phyloP scores from a whole-genome alignment of 1,140 invertebrate genomes.

The Pogonomyrmex californicus region DNA sequence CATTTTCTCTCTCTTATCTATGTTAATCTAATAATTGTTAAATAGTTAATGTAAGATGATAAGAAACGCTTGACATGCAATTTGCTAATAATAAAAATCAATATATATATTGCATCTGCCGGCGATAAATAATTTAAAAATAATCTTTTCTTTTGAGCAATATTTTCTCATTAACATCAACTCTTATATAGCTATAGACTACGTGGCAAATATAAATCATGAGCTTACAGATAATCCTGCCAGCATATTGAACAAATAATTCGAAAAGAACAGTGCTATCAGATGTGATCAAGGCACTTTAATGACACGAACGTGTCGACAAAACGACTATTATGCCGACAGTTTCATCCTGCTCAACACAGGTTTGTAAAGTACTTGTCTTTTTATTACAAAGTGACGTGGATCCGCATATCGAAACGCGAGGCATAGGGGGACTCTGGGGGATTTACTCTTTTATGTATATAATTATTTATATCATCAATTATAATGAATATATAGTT shows the following conservation, averaged over 20 bases:
- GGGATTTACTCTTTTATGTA: constrained; percentile 84
- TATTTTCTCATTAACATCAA: not conserved
- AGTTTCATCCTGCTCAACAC: constrained; percentile 56
- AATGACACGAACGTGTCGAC: not conserved
- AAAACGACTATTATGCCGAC: constrained; percentile 44
- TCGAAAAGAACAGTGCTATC: not conserved
- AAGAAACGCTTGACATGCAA: constrained; percentile 17
- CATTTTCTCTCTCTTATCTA: not conserved
- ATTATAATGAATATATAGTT: constrained; percentile 87
- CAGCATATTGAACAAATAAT: constrained; percentile 41
- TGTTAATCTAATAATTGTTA: not conserved
- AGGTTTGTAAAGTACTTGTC: constrained; percentile 71
- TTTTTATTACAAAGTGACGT: constrained; percentile 74
- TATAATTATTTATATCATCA: constrained; percentile 87
- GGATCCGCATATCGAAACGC: constrained; percentile 71
- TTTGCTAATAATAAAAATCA: not conserved
- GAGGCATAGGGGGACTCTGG: constrained; percentile 69
- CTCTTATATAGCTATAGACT: constrained; percentile 27
- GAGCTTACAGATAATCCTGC: constrained; percentile 52
- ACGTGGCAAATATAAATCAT: constrained; percentile 60
- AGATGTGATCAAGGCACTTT: not conserved
- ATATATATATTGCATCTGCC: not conserved
- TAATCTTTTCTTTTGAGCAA: not conserved
- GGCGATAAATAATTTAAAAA: not conserved
- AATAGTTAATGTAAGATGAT: not conserved